Conservation (phyloP, 23 tunicate species). For the Trididemnum nubilum region DNA sequence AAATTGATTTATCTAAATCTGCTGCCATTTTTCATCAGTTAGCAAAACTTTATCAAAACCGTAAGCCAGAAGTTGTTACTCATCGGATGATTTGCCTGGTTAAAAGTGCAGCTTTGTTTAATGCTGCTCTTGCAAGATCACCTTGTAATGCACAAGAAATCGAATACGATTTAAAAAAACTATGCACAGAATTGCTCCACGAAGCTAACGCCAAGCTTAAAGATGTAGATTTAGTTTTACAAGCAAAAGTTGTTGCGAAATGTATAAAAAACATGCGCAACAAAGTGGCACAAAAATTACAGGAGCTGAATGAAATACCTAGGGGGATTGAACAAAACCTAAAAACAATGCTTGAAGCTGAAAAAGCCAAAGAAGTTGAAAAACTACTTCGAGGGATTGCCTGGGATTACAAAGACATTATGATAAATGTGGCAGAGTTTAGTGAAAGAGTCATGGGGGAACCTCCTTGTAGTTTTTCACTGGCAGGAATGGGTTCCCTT, state of each 20-base stretch:
- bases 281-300: background rate
- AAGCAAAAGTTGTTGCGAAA: background rate
- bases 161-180: background rate
- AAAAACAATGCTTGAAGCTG: background rate
- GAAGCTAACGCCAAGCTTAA: background rate
- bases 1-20: conserved; percentile 12
- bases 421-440: conserved; percentile 22
- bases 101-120: conserved; percentile 16
- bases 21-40: conserved; percentile 2
- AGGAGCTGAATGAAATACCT: background rate
- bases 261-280: background rate
- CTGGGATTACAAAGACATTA: conserved; percentile 19
- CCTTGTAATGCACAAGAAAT: background rate
- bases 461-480: conserved; percentile 48
- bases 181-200: conserved; percentile 11
- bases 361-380: background rate
- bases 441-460: conserved; percentile 28
- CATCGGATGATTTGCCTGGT: background rate
- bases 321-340: background rate
- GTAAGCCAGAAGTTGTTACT: conserved; percentile 13
- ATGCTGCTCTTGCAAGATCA: conserved; percentile 18
- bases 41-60: background rate
- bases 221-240: background rate
- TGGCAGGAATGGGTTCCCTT: conserved; percentile 38
- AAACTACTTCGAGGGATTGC: conserved; percentile 4